These are phyloP conservation scores for Caradrina kadenii DNA, from an alignment of 2,888 invertebrate species.

Conservation along the genomic window DNA sequence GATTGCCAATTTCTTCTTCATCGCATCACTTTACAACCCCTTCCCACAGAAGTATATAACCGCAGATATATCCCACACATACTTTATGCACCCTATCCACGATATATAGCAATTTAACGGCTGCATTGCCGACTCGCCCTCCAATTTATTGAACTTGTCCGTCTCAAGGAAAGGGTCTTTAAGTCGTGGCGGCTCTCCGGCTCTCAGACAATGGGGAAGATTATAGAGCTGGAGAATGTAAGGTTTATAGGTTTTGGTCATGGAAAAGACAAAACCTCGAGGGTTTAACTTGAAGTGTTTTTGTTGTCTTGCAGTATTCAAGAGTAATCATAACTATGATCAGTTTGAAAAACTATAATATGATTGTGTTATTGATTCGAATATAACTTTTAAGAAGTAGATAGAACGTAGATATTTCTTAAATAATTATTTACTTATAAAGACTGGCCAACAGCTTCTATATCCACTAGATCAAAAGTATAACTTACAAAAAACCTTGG, in stretches of 20 bases:
- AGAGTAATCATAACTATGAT: background rate
- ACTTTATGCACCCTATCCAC: constrained; percentile 39
- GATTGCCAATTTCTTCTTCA: background rate
- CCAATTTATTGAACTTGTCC: constrained; percentile 87
- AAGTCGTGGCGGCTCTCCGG: constrained; percentile 79
- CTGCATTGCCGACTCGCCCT: constrained; percentile 73
- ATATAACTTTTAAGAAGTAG: too few species aligned
- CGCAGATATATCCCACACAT: constrained; percentile 18
- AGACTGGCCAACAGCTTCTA: too few species aligned
- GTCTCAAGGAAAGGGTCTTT: constrained; percentile 85
- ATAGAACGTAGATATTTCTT: too few species aligned
- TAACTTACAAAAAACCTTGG: too few species aligned
- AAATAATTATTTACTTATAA: too few species aligned
- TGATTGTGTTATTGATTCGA: too few species aligned
- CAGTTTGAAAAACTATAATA: too few species aligned
- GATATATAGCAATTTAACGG: constrained; percentile 72
- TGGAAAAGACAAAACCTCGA: background rate
- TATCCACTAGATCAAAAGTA: too few species aligned
- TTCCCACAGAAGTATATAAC: constrained; percentile 21
- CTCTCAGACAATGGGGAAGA: constrained; percentile 61
- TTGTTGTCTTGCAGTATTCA: background rate
- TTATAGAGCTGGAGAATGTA: constrained; percentile 67
- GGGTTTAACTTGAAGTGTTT: background rate
- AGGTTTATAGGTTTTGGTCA: constrained; percentile 14
- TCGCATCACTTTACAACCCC: constrained; percentile 17